Percentiles rank a stretch among this genome's conserved stretches.
phyloP scores from a whole-genome alignment of 2,888 invertebrate genomes.

The Anthophora plumipes region DNA sequence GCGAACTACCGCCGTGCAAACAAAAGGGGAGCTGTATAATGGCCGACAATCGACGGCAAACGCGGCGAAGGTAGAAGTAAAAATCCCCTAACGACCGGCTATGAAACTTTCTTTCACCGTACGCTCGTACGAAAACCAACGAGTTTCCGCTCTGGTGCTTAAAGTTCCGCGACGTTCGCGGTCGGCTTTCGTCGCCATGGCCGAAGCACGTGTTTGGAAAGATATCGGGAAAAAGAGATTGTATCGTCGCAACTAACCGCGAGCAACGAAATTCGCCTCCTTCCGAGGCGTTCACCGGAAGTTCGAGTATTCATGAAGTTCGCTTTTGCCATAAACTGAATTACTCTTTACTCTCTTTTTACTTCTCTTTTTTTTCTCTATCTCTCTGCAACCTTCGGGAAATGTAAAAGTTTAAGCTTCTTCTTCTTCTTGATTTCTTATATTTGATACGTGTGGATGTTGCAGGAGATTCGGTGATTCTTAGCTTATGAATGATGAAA shows the following conservation, averaged over 20 bases:
- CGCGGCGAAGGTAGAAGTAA: slow-evolving; percentile 8
- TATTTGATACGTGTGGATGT: too few species aligned
- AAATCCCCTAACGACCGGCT: slow-evolving; percentile 33
- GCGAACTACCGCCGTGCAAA: slow-evolving; percentile 14
- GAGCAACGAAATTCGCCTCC: slow-evolving; percentile 8
- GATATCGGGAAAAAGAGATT: slow-evolving; percentile 15
- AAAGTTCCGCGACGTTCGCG: slow-evolving; percentile 26
- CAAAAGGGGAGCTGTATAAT: slow-evolving; percentile 28
- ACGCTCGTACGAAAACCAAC: slow-evolving; percentile 18
- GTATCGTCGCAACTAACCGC: slow-evolving; percentile 25
- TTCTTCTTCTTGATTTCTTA: too few species aligned
- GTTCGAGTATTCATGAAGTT: neutral
- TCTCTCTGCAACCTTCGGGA: too few species aligned
- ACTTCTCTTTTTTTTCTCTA: neutral
- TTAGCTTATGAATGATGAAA: too few species aligned
- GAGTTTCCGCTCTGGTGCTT: slow-evolving; percentile 18
- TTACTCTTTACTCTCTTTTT: neutral
- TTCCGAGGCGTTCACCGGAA: slow-evolving; percentile 4
- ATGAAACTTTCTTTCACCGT: slow-evolving; percentile 7
- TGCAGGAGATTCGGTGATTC: too few species aligned
- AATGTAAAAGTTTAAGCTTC: too few species aligned
- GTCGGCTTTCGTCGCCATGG: slow-evolving; percentile 10
- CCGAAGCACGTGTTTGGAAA: slow-evolving; percentile 35
- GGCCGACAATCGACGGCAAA: slow-evolving; percentile 33
- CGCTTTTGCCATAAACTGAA: neutral